Evolutionary conservation across 2,113 vertebrate genomes (phyloP).

Genomic region (Anthoscopus minutus): DNA sequence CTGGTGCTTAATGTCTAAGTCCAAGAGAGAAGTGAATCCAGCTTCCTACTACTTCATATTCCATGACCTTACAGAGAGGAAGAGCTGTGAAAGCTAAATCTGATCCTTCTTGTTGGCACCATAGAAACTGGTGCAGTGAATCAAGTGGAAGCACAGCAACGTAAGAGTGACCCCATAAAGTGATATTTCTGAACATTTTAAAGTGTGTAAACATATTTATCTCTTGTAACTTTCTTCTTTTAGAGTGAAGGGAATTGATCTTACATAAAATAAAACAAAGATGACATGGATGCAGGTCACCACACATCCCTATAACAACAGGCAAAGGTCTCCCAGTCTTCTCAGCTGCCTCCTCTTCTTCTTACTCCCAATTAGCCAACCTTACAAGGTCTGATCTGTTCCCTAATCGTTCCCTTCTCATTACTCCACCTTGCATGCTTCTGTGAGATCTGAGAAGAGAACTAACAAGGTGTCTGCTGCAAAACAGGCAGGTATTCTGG

Average conservation of each 20-base stretch:
- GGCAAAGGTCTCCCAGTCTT: background rate
- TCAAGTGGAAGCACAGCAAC: background rate
- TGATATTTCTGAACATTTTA: slow-evolving; percentile 17
- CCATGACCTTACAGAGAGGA: background rate
- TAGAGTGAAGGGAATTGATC: background rate
- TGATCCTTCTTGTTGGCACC: background rate
- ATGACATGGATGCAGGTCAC: background rate
- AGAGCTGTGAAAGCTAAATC: background rate
- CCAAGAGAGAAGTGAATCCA: background rate
- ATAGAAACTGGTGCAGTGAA: slow-evolving; percentile 1
- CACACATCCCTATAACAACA: background rate
- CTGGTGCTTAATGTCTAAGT: background rate
- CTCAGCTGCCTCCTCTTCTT: background rate
- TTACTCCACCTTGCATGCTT: background rate
- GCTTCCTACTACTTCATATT: background rate
- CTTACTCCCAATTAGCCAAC: background rate
- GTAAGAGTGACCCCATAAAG: background rate
- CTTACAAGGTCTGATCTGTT: background rate
- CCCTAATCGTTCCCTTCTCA: background rate
- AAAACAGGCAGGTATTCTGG: slow-evolving; percentile 12
- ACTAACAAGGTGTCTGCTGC: slow-evolving; percentile 16
- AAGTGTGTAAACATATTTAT: background rate
- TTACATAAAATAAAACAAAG: background rate
- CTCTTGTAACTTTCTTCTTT: background rate
- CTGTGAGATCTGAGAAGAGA: background rate